A percentile compares a stretch with the other conserved stretches of the same genome.
Conservation (phyloP, 92 coral and sea anemone species). For the Epizoanthus rinbou region DNA sequence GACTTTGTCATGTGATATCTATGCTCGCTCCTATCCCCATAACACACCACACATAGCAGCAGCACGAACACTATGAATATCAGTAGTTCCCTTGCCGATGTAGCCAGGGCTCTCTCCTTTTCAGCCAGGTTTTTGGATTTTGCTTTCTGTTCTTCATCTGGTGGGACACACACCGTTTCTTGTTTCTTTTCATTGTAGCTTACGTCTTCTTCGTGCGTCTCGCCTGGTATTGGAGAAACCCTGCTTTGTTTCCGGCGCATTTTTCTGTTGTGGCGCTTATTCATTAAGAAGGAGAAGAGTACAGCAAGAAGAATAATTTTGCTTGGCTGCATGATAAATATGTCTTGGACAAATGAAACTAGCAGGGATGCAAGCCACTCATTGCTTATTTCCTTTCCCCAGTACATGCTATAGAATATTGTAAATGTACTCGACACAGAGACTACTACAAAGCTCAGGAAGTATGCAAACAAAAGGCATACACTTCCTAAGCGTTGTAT, state of each 20-base stretch:
- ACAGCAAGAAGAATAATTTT: slow-evolving; percentile 42
- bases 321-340: slow-evolving; percentile 36
- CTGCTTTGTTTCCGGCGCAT: slow-evolving; percentile 9
- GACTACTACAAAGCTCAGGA: slow-evolving; percentile 34
- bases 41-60: slow-evolving; percentile 53
- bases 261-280: slow-evolving; percentile 3
- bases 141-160: slow-evolving; percentile 10
- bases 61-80: slow-evolving; percentile 50
- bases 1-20: slow-evolving; percentile 63
- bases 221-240: slow-evolving; percentile 19
- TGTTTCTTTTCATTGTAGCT: not conserved
- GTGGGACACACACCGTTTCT: not conserved
- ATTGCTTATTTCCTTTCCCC: slow-evolving; percentile 30
- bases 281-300: slow-evolving; percentile 9
- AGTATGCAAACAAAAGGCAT: slow-evolving; percentile 34
- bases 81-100: slow-evolving; percentile 39
- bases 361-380: slow-evolving; percentile 42
- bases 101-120: slow-evolving; percentile 15
- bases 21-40: slow-evolving; percentile 54
- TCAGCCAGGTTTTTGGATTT: not conserved
- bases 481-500: slow-evolving; percentile 18
- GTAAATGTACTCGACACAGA: slow-evolving; percentile 36
- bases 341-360: slow-evolving; percentile 40
- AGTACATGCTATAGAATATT: slow-evolving; percentile 46
- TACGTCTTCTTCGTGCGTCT: not conserved